phyloP scores from a whole-genome alignment of 1,140 invertebrate species.

The Holcopasites calliopsidis region DNA sequence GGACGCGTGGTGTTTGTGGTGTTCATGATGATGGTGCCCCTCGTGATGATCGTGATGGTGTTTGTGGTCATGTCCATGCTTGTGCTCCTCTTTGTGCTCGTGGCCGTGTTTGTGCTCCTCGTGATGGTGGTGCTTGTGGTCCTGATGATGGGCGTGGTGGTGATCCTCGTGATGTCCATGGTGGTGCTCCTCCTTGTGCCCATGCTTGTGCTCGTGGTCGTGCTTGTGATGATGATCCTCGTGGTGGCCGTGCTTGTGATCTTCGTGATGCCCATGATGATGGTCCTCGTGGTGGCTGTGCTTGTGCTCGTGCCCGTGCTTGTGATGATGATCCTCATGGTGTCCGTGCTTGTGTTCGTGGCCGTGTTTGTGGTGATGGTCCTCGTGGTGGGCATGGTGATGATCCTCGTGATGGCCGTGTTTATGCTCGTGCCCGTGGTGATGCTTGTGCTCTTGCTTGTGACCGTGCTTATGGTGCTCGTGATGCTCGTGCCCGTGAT shows the following conservation, averaged over 20 bases:
- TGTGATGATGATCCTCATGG: constrained; percentile 57
- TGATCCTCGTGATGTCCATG: constrained; percentile 69
- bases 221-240: constrained; percentile 68
- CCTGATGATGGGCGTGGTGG: constrained; percentile 66
- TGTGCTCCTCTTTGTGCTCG: constrained; percentile 66
- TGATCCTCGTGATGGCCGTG: constrained; percentile 69
- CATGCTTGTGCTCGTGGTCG: constrained; percentile 67
- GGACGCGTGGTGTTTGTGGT: constrained; percentile 64
- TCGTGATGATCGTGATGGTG: constrained; percentile 69
- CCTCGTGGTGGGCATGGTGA: constrained; percentile 68
- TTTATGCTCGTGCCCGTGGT: constrained; percentile 68
- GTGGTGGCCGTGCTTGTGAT: constrained; percentile 57
- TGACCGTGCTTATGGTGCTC: constrained; percentile 63
- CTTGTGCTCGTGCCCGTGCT: constrained; percentile 62
- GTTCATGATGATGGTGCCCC: constrained; percentile 65
- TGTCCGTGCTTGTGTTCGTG: constrained; percentile 70
- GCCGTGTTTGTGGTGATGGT: constrained; percentile 71
- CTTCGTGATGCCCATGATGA: constrained; percentile 57
- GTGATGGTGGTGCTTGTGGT: constrained; percentile 64
- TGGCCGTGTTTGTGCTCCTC: constrained; percentile 70
- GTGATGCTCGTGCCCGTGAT: constrained; percentile 72
- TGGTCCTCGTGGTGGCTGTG: constrained; percentile 58
- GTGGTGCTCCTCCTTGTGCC: constrained; percentile 70
- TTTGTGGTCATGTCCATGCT: constrained; percentile 68
- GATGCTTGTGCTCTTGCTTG: constrained; percentile 65